These are phyloP conservation scores for Drosophila lacteicornis DNA, from an alignment of 1,140 invertebrate species.

Conservation along the genomic window DNA sequence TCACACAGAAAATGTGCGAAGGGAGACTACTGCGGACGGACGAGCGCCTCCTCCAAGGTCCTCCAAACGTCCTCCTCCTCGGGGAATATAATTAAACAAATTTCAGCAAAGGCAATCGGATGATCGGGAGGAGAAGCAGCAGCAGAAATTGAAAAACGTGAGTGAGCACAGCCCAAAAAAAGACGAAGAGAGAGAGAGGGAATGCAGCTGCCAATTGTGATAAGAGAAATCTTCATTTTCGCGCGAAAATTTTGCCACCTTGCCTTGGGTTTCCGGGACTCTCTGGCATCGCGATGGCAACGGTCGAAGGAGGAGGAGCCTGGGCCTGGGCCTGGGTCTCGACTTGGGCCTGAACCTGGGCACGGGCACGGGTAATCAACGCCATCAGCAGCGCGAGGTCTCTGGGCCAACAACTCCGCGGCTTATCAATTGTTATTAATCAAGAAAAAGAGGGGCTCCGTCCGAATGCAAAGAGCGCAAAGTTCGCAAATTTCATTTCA, in stretches of 20 bases:
- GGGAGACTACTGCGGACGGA: conserved; percentile 2
- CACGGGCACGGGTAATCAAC: conserved; percentile 69
- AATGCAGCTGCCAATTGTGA: conserved; percentile 51
- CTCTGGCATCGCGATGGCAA: conserved; percentile 14
- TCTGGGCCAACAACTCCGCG: conserved; percentile 35
- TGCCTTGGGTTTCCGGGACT: conserved; percentile 44
- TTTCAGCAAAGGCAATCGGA: conserved; percentile 45
- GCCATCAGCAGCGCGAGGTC: conserved; percentile 63
- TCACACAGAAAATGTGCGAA: conserved; percentile 22
- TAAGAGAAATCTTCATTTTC: conserved; percentile 82
- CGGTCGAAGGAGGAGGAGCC: conserved; percentile 5
- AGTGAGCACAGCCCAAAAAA: conserved; percentile 35
- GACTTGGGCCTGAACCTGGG: conserved; percentile 18
- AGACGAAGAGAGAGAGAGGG: background rate
- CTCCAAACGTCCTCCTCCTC: conserved; percentile 1
- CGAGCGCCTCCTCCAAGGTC: background rate
- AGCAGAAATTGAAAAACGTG: conserved; percentile 79
- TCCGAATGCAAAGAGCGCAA: conserved; percentile 64
- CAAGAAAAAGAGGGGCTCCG: conserved; percentile 59
- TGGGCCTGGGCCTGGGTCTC: background rate
- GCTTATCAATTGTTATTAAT: conserved; percentile 83
- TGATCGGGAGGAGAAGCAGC: conserved; percentile 26
- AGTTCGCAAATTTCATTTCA: conserved; percentile 76
- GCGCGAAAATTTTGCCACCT: conserved; percentile 83
- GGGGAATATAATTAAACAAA: conserved; percentile 77